A percentile compares a stretch with the other conserved stretches of the same genome.
Evolutionary conservation across 2,888 invertebrate genomes (phyloP).

Genomic region (Agriopis marginaria): DNA sequence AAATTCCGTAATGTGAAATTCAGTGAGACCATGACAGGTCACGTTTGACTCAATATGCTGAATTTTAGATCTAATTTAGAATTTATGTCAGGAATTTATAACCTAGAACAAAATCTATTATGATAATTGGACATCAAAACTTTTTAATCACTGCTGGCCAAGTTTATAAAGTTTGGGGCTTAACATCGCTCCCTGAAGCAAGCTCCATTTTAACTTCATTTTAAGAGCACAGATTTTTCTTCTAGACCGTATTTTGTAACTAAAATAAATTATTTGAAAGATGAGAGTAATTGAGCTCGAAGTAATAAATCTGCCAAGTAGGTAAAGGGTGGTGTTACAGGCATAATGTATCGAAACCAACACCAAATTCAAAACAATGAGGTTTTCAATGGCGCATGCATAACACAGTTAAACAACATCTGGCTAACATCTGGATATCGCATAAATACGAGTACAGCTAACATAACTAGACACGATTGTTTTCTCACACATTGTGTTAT

Average conservation of each 20-base stretch:
- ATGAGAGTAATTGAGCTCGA: slow-evolving; percentile 6
- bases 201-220: not conserved
- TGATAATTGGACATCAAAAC: not conserved
- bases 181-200: slow-evolving; percentile 11
- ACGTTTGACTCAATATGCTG: too few species aligned
- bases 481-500: slow-evolving; percentile 21
- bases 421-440: slow-evolving; percentile 37
- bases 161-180: not conserved
- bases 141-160: not conserved
- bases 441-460: slow-evolving; percentile 1
- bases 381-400: slow-evolving; percentile 29
- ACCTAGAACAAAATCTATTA: too few species aligned
- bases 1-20: too few species aligned
- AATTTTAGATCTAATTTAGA: too few species aligned
- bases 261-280: not conserved
- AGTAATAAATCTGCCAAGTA: slow-evolving; percentile 21
- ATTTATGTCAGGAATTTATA: too few species aligned
- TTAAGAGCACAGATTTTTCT: not conserved
- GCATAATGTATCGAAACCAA: slow-evolving; percentile 23
- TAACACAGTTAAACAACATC: slow-evolving; percentile 30
- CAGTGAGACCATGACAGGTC: too few species aligned
- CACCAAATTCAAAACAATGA: slow-evolving; percentile 39
- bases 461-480: slow-evolving; percentile 7
- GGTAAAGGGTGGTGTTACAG: not conserved
- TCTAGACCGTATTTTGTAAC: not conserved